Evolutionary conservation across 2,888 invertebrate genomes (phyloP), one percentile per base, ranked within the genome.

Genomic region (Pseudoips prasinana): DNA sequence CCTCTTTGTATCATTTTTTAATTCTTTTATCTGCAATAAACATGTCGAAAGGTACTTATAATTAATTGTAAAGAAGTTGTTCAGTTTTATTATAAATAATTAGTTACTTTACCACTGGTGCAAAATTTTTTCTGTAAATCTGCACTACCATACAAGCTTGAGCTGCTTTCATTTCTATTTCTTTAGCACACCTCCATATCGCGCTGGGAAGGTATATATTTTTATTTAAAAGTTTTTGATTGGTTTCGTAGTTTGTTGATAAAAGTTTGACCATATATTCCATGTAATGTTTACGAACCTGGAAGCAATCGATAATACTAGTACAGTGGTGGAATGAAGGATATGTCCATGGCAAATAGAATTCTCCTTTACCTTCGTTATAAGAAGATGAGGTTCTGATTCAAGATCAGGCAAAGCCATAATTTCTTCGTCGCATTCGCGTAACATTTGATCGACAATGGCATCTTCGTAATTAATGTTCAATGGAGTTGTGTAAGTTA

Each of bases 251-350:
- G 45, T 89, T 89, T 1, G 65, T 45, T 8, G 79, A 71, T 10
- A 89, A 55, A 14, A 87, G 53, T 62, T 81, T 80, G 25, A 84
- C 74, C 23, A 88, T 56, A 49, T 84, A 75, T 26, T 84, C 82
- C 77, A 89, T 79, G 45, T 89, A 89, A 59, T 83, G 78, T 58
- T 87, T 85, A 10, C 89, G 81, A 8, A 89, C 87, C 89, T 89
- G 49, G 26, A 66, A 65, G 6, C 27, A 39, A n/a, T 18, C 3
- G 18, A 18, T 5, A 18, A 18, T 18, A n/a, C n/a, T n/a, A n/a
- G n/a, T n/a, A n/a, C n/a, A n/a, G n/a, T n/a, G n/a, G n/a, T n/a
- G n/a, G n/a, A n/a, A n/a, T n/a, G n/a, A n/a, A n/a, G n/a, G n/a
- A n/a, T n/a, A n/a, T n/a, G n/a, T n/a, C n/a, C n/a, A n/a, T n/a